A percentile compares a stretch with the other conserved stretches of the same genome.
Evolutionary conservation across 2,888 invertebrate species (phyloP).

Genomic region (Punctoribates punctum): DNA sequence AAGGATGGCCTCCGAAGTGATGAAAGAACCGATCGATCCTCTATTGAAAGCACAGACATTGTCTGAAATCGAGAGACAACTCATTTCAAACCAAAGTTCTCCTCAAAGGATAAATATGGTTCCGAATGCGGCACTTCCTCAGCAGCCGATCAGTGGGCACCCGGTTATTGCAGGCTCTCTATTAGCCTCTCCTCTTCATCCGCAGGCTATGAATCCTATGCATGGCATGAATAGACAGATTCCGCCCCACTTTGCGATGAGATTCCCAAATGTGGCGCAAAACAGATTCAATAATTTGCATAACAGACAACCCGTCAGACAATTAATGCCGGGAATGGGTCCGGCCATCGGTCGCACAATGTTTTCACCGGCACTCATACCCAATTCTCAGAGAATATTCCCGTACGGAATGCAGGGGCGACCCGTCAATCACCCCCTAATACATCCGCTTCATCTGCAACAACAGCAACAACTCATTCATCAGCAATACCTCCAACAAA

Average conservation of each 20-base stretch:
- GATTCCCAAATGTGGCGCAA: not conserved
- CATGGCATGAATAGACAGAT: not conserved
- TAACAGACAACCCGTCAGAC: constrained; percentile 15
- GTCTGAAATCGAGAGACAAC: constrained; percentile 9
- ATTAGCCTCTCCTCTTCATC: too few relatives aligned
- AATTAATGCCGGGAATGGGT: not conserved
- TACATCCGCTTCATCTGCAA: constrained; percentile 24
- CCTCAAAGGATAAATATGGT: not conserved
- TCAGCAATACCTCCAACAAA: constrained; percentile 23
- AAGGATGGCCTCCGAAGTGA: not conserved
- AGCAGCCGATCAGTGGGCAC: not conserved
- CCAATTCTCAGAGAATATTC: constrained; percentile 9
- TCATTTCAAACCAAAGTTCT: not conserved
- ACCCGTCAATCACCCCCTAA: constrained; percentile 22
- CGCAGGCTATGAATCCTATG: not conserved
- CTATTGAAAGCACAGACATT: constrained; percentile 29
- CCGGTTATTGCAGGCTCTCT: too few relatives aligned
- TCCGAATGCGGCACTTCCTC: not conserved
- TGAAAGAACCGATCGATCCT: constrained; percentile 7
- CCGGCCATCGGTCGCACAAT: not conserved
- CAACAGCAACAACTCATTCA: constrained; percentile 25
- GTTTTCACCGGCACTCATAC: constrained; percentile 18
- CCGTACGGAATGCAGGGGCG: not conserved
- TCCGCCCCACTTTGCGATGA: not conserved
- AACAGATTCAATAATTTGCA: not conserved